Evolutionary conservation across 2,888 invertebrate species (phyloP).

Genomic region (Hirtodrosophila cameraria): DNA sequence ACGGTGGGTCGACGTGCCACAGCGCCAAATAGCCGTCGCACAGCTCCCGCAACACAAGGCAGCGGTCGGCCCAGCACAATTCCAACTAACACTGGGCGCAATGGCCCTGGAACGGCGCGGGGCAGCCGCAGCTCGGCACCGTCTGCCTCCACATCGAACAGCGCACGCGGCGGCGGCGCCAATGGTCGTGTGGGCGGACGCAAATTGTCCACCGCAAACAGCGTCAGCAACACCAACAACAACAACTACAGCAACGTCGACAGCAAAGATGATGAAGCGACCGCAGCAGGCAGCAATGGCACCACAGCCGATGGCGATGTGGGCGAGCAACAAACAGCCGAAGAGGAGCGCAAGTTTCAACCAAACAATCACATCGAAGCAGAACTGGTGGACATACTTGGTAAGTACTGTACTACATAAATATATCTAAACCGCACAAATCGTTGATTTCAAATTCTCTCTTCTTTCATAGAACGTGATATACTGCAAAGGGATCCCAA

Average conservation of each 20-base stretch:
- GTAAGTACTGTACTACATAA: slow-evolving; percentile 83
- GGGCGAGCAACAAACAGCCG: slow-evolving; percentile 86
- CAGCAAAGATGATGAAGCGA: slow-evolving; percentile 86
- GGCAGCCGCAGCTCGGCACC: slow-evolving; percentile 48
- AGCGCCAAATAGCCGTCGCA: slow-evolving; percentile 66
- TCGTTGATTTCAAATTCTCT: not conserved
- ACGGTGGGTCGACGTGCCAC: slow-evolving; percentile 75
- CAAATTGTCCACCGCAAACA: slow-evolving; percentile 59
- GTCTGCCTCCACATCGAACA: slow-evolving; percentile 52
- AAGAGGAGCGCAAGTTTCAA: slow-evolving; percentile 95
- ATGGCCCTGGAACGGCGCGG: slow-evolving; percentile 52
- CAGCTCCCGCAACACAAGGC: slow-evolving; percentile 15
- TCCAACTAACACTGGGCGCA: slow-evolving; percentile 75
- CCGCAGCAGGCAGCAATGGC: slow-evolving; percentile 84
- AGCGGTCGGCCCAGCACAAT: slow-evolving; percentile 75
- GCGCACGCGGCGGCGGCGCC: slow-evolving; percentile 46
- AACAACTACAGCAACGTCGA: slow-evolving; percentile 60
- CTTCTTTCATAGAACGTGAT: slow-evolving; percentile 90
- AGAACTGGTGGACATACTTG: slow-evolving; percentile 96
- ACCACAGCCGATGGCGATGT: slow-evolving; percentile 83
- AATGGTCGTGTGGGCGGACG: slow-evolving; percentile 65
- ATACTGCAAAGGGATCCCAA: slow-evolving; percentile 98
- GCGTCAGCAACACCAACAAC: slow-evolving; percentile 26
- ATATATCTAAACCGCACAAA: too few species aligned
- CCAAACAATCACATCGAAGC: slow-evolving; percentile 91